Percentiles rank a stretch among this genome's conserved stretches.
phyloP scores from a whole-genome alignment of 2,113 vertebrate genomes.

The Catagonus wagneri region DNA sequence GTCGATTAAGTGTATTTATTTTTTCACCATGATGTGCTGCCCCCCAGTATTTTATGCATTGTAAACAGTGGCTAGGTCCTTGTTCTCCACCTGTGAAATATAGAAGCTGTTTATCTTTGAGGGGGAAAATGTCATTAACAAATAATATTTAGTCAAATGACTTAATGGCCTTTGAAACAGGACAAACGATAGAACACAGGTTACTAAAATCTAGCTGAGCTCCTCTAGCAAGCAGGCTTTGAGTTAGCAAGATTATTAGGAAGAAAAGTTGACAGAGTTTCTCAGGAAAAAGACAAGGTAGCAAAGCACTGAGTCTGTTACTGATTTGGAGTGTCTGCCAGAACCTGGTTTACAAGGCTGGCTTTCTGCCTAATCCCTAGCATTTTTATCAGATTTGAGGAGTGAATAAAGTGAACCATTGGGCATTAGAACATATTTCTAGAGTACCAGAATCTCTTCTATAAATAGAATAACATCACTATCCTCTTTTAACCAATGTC shows the following conservation, averaged over 20 bases:
- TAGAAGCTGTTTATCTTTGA: background rate
- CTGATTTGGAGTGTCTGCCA: slow-evolving; percentile 49
- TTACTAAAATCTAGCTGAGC: background rate
- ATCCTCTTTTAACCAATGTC: background rate
- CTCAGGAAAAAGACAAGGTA: slow-evolving; percentile 57
- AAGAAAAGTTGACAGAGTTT: slow-evolving; percentile 58
- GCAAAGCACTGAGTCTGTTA: slow-evolving; percentile 40
- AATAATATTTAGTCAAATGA: background rate
- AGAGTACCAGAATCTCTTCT: slow-evolving; percentile 44
- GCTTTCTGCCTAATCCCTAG: slow-evolving; percentile 66
- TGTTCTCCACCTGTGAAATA: background rate
- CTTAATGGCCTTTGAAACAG: slow-evolving; percentile 21
- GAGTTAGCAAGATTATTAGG: slow-evolving; percentile 15
- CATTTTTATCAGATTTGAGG: slow-evolving; percentile 72
- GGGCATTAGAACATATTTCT: slow-evolving; percentile 53
- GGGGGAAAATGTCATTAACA: background rate
- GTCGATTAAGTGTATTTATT: background rate
- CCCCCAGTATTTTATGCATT: background rate
- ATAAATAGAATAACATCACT: slow-evolving; percentile 29
- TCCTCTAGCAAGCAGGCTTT: background rate
- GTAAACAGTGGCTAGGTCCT: background rate
- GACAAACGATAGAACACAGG: background rate
- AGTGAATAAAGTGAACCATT: slow-evolving; percentile 51
- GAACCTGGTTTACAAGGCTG: slow-evolving; percentile 61
- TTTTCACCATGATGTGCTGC: background rate